Evolutionary conservation across 2,888 invertebrate genomes (phyloP), one percentile per base, ranked within the genome.

Genomic region (Eupithecia vulgata): DNA sequence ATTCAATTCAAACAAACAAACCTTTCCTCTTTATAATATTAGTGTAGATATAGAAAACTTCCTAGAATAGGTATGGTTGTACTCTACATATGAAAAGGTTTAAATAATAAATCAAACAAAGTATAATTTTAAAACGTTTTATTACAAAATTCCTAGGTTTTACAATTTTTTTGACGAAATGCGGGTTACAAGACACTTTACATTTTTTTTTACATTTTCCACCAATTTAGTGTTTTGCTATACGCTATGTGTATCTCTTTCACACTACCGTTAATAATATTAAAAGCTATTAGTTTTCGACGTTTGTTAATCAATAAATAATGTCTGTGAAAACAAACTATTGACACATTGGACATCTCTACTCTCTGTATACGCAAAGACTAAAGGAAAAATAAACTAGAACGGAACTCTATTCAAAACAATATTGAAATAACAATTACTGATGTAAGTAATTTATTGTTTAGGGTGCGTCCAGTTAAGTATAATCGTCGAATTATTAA

Each of bases 91-190:
- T 30, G 1, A 30, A 30, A 30, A 30, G 30, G 30, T 30, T 30
- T 30, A 30, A 30, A 42, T 59, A 61, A 4, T 61, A 62, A 62
- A 37, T 42, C 12, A 65, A 65, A 40, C 40, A 68, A 65, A 59
- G n/a, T 15, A 45, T 25, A 64, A 40, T 35, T 57, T 70, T 70
- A 52, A n/a, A 57, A 64, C 52, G 13, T 48, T 74, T 72, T 72
- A 72, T 72, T 72, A 72, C 69, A 72, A 75, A 75, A 74, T 69
- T 66, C 13, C 71, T 30, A 21, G 35, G 17, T 69, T 67, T 72
- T 70, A 71, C 68, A 64, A 15, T 62, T 74, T 74, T 74, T 71
- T 70, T 59, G 7, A 75, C 72, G 75, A 75, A 72, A 72, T 75
- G 68, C 52, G 72, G 66, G 70, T 62, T 34, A 74, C 72, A 66